Conservation (phyloP, 2,888 invertebrate genomes). For the Nephrotoma appendiculata region DNA sequence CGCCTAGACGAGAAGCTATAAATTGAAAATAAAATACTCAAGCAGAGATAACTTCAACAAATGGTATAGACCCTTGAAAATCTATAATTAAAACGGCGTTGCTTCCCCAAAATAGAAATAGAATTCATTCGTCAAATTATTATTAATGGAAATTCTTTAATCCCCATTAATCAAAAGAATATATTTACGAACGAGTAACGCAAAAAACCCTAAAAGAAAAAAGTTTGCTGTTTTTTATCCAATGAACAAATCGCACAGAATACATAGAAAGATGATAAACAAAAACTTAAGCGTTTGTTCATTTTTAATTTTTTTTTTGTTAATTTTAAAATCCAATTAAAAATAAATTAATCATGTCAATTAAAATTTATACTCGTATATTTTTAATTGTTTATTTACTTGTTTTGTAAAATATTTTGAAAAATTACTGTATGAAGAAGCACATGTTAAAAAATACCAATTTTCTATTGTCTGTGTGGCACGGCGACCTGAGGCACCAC, state of each 20-base stretch:
- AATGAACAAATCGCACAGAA: not conserved
- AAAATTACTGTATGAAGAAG: not conserved
- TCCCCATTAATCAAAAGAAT: not conserved
- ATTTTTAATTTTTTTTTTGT: not conserved
- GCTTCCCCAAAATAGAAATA: not conserved
- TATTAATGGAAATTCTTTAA: not conserved
- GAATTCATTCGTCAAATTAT: not conserved
- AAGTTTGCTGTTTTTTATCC: not conserved
- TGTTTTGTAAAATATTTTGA: not conserved
- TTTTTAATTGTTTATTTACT: not conserved
- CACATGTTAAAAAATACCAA: not conserved
- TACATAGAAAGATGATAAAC: not conserved
- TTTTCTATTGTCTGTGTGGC: no score
- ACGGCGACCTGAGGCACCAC: no score
- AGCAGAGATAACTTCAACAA: no score
- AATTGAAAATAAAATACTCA: no score
- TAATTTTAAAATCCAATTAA: not conserved
- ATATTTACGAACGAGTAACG: not conserved
- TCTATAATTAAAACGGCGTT: no score
- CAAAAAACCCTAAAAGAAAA: not conserved
- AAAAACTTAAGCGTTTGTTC: not conserved
- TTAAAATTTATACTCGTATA: not conserved
- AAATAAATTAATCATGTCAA: not conserved
- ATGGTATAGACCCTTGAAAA: no score
- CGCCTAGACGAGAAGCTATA: no score